A percentile compares a stretch with the other conserved stretches of the same genome.
Evolutionary conservation across 2,113 vertebrate species (phyloP).

Genomic region (Entomyzon cyanotis): DNA sequence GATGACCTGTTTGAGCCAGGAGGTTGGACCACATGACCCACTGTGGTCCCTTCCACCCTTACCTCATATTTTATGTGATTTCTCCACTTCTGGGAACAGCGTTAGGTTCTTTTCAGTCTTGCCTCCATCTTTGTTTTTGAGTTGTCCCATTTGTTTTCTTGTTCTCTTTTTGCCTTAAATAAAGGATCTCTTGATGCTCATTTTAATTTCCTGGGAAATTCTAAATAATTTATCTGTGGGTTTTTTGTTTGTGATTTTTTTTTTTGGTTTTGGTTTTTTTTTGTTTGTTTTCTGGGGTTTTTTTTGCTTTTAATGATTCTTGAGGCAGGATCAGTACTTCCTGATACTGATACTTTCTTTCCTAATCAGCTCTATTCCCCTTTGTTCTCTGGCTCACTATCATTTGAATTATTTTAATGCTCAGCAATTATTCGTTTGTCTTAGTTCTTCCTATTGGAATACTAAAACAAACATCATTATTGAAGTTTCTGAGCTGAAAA

Average conservation of each 20-base stretch:
- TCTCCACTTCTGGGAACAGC: background rate
- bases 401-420: background rate
- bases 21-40: background rate
- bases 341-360: background rate
- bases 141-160: background rate
- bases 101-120: background rate
- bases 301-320: background rate
- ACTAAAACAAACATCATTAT: background rate
- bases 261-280: background rate
- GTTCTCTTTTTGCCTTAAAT: background rate
- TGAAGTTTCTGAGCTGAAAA: background rate
- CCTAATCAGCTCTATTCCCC: background rate
- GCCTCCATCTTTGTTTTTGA: background rate
- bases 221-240: background rate
- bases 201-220: background rate
- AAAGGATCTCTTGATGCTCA: background rate
- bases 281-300: too few species aligned
- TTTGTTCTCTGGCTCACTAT: background rate
- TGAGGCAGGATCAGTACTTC: background rate
- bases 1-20: background rate
- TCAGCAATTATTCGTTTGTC: background rate
- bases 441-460: background rate
- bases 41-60: background rate
- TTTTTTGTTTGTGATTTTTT: background rate
- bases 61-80: background rate